Evolutionary conservation across 2,797 vertebrate genomes (phyloP).

Genomic region (Artibeus lituratus): DNA sequence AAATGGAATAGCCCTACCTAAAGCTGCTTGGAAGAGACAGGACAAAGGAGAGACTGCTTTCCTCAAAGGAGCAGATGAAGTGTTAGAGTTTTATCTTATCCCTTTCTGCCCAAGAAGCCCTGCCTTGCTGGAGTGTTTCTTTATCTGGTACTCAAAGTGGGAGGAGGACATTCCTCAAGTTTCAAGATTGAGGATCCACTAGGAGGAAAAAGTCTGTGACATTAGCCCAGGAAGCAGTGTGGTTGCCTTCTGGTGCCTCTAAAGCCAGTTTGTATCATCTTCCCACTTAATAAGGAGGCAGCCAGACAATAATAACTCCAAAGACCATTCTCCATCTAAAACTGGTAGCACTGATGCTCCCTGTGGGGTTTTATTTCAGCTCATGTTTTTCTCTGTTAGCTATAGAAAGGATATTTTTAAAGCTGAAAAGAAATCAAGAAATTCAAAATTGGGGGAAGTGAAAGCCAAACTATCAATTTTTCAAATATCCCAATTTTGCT

Average conservation of each 20-base stretch:
- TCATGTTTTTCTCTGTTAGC: not conserved
- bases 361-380: not conserved
- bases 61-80: not conserved
- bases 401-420: constrained; percentile 29
- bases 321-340: not conserved
- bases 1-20: not conserved
- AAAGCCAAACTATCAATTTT: not conserved
- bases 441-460: not conserved
- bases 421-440: constrained; percentile 41
- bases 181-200: not conserved
- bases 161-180: not conserved
- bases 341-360: not conserved
- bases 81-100: not conserved
- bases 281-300: not conserved
- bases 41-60: not conserved
- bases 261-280: not conserved
- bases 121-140: not conserved
- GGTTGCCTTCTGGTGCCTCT: not conserved
- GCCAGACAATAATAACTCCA: not conserved
- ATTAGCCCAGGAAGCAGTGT: not conserved
- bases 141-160: not conserved
- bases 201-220: not conserved
- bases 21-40: not conserved
- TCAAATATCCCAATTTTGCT: not conserved
- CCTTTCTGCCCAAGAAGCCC: not conserved